Evolutionary conservation across 2,888 invertebrate species (phyloP), one percentile per base, ranked within the genome.

Genomic region (Smittia sp.): DNA sequence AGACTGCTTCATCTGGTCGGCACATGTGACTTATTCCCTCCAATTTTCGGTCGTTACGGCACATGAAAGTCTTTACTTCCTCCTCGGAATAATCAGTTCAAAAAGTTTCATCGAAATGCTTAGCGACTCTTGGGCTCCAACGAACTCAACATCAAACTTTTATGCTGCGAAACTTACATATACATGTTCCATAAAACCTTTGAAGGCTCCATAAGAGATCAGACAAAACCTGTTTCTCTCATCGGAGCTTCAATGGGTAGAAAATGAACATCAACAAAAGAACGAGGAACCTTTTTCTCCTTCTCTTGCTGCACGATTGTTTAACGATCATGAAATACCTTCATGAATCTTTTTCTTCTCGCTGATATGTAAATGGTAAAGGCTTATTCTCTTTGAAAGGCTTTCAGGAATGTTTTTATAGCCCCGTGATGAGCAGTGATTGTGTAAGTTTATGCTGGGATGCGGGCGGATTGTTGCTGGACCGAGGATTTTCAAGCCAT

Each of bases 291-390:
- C 22, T 58, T 58, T 58, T 58, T 58, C 18, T 58, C 18, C n/a
- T 58, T 58, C 58, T 58, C 58, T 4, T 2, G 7, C 22, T 58
- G 9, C 22, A 6, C 46, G 46, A 46, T 46, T 58, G 58, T 58
- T 58, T 58, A 22, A 18, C 20, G 22, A 68, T 20, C 68, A 68
- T 68, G 46, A 68, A 68, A 68, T 68, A 68, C 41, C 46, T 68
- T 68, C 68, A 68, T 68, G 67, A 67, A 41, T 67, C 41, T 67
- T 66, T 66, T 66, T 38, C 18, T 20, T 22, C 68, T 68, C 46
- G 41, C 24, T 46, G 41, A 46, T 68, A 68, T 68, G 68, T 58
- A 18, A 58, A 58, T 58, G 58, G 58, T n/a, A n/a, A 58, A 20
- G 18, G 3, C n/a, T 58, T 18, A 13, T 2, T 58, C 22, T 4